A percentile compares a stretch with the other conserved stretches of the same genome.
These are phyloP conservation scores for Hypsopygia costalis DNA, from an alignment of 2,888 invertebrate species.

Conservation along the genomic window DNA sequence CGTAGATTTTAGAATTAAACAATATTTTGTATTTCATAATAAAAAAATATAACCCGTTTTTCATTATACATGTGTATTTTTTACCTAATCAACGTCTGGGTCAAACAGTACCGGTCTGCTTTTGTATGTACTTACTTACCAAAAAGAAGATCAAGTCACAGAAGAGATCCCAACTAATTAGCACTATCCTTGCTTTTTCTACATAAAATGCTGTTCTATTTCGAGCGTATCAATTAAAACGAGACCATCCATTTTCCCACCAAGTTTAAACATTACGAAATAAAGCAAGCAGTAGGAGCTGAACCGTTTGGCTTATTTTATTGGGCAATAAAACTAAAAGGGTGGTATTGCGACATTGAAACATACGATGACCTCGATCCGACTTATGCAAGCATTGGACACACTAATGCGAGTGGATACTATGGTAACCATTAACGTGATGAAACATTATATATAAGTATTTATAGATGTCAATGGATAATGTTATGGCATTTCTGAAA, in stretches of 20 bases:
- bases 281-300: constrained; percentile 47
- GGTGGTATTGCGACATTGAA: constrained; percentile 66
- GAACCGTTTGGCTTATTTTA: constrained; percentile 54
- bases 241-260: constrained; percentile 6
- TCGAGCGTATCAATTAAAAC: constrained; percentile 11
- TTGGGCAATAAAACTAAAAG: constrained; percentile 70
- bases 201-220: too few species aligned
- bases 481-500: too few species aligned
- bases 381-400: constrained; percentile 31
- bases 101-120: too few species aligned
- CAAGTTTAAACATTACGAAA: constrained; percentile 35
- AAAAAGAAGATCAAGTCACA: too few species aligned
- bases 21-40: too few species aligned
- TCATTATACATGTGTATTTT: too few species aligned
- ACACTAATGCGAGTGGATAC: neutral
- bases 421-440: constrained; percentile 17
- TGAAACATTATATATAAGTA: constrained; percentile 6
- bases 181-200: too few species aligned
- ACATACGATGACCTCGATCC: constrained; percentile 43
- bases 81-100: too few species aligned
- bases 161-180: too few species aligned
- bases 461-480: constrained; percentile 8
- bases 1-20: too few species aligned
- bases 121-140: too few species aligned
- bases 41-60: too few species aligned